These are phyloP conservation scores for Clamator glandarius DNA, from an alignment of 2,797 vertebrate species.

Conservation along the genomic window DNA sequence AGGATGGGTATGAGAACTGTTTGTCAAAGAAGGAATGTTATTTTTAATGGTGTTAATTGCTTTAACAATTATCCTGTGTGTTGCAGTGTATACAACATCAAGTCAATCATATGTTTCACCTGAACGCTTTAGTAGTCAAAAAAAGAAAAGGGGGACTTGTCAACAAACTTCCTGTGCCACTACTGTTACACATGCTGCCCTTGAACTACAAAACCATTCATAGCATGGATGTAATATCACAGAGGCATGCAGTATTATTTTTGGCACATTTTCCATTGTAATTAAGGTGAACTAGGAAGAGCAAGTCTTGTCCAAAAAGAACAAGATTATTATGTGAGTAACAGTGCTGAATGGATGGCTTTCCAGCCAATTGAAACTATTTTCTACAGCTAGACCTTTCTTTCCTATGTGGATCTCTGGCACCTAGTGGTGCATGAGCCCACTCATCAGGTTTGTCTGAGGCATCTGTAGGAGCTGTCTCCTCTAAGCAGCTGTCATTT, in stretches of 20 bases:
- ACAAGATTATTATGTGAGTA: neutral
- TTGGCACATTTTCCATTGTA: neutral
- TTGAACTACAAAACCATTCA: neutral
- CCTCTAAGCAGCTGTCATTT: neutral
- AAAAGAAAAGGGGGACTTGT: too few relatives aligned
- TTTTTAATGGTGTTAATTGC: too few relatives aligned
- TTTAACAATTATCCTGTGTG: too few relatives aligned
- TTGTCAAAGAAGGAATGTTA: too few relatives aligned
- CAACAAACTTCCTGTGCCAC: neutral
- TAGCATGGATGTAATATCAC: neutral
- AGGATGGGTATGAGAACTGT: too few relatives aligned
- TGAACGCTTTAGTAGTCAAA: too few relatives aligned
- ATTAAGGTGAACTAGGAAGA: neutral
- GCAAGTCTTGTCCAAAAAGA: neutral
- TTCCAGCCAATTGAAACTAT: neutral
- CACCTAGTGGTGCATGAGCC: neutral
- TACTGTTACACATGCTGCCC: neutral
- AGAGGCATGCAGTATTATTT: neutral
- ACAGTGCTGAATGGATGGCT: neutral
- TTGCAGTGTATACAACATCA: too few relatives aligned
- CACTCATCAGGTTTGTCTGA: neutral
- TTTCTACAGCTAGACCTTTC: neutral
- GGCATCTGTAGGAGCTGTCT: fast-evolving
- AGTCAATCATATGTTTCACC: too few relatives aligned
- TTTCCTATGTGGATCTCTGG: neutral